Base-by-base conservation (phyloP, 2,888 invertebrate species). In the Eristalinus aeneus region DNA sequence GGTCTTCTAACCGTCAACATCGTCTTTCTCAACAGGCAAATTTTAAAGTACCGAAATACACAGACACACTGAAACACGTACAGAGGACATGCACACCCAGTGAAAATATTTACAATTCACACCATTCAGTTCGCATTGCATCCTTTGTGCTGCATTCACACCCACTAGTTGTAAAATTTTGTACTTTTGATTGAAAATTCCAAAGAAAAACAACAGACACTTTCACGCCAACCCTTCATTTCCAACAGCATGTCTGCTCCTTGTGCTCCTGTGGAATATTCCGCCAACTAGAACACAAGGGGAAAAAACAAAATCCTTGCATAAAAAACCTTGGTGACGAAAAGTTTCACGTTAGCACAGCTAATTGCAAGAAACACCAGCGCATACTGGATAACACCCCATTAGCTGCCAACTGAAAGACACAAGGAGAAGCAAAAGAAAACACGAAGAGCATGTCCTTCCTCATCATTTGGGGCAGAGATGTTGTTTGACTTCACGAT, bases 311-410 rank as follows among this genome's bases (percentile, higher is more conserved):
- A 2, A 23, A 78, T 64, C 46, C 68, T 31, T 31, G 61, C 64
- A 34, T 36, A 39, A 74, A n/a, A 76, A 86, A 69, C 64, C 77
- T 34, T 77, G 67, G 63, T 56, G 82, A 82, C 77, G 74, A 77
- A 74, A 86, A 86, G 73, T 78, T 86, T 76, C 58, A 77, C 82
- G 77, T 86, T 86, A 71, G 77, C 82, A 74, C 71, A 82, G 74
- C 74, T 86, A 86, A 86, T 82, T 86, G 86, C 82, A 86, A 74
- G 73, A 81, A 86, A 82, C 73, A 77, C 67, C 69, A 80, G 39
- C 61, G 72, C 82, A 73, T 73, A 63, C 58, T 64, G 36, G 16
- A 71, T 65, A 73, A 31, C 10, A 56, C 68, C 76, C 72, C 53
- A 31, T 27, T 23, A 56, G 67, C 67, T 60, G 23, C 31, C 16